Base-by-base conservation (phyloP, 2,797 vertebrate genomes). In the Tadarida brasiliensis region DNA sequence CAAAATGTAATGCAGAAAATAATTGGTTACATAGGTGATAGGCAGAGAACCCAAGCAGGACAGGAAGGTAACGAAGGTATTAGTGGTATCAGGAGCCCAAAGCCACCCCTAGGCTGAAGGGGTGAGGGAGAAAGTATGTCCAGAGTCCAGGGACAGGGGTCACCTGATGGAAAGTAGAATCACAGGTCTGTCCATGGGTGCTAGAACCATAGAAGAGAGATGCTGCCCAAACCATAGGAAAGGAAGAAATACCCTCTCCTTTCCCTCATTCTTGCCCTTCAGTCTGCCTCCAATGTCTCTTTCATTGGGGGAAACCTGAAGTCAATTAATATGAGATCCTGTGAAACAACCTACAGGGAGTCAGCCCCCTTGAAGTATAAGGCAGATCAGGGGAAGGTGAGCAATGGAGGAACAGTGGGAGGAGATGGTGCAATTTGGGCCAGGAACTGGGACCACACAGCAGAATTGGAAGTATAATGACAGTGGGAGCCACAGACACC, bases 1-100 rank as follows among this genome's bases (percentile, higher is more conserved):
- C 26, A 90, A 56, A 90, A 94, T 92, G 90, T 95, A 89, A 95
- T 76, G 68, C 39, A 87, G 54, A 84, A 67, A 90, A 85, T 0
- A 84, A 65, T 70, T 76, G 35, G 28, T 70, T 87, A 80, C 19
- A 76, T 65, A 78, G 30, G 17, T 92, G 51, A 84, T 71, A 93
- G 44, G 26, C 44, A 78, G 63, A 90, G 57, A 92, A 87, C 67
- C 24, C 16, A 68, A 94, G 14, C 16, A 78, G n/a, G 9, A 89
- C 10, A 59, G 68, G 54, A 77, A 57, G 20, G 14, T 86, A 83
- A 82, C 26, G 22, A 28, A 81, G 73, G 91, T 26, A 67, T 94
- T 67, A 86, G 74, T 49, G 24, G 84, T 0, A 78, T 4, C 26
- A 93, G 35, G 28, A 83, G 70, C 22, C 47, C 19, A 80, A 57